Conservation (phyloP, 2,888 invertebrate species). For the Timema podura region DNA sequence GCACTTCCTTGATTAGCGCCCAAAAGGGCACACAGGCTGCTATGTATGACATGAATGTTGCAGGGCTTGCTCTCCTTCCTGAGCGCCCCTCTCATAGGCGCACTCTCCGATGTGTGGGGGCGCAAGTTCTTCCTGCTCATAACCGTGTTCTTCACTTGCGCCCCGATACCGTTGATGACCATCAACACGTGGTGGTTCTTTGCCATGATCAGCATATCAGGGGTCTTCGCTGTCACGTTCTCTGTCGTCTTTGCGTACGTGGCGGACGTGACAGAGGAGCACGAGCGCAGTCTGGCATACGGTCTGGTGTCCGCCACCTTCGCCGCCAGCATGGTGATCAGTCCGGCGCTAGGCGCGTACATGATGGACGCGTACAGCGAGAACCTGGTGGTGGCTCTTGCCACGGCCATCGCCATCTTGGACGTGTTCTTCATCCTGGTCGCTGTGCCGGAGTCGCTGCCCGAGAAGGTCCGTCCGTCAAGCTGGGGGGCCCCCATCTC, state of each 20-base stretch:
- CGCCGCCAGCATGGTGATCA: conserved; percentile 98
- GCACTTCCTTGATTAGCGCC: too few species aligned
- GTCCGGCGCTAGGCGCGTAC: conserved; percentile 92
- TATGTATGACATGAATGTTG: too few species aligned
- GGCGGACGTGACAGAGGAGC: conserved; percentile 97
- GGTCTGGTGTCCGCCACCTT: conserved; percentile 97
- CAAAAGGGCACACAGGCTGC: too few species aligned
- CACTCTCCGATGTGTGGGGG: conserved; percentile 97
- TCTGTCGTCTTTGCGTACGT: conserved; percentile 99
- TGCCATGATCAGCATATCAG: conserved; percentile 97
- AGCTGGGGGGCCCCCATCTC: conserved; percentile 85
- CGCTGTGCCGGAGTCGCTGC: conserved; percentile 96
- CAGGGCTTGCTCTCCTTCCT: conserved; percentile 94
- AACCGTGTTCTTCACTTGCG: conserved; percentile 98
- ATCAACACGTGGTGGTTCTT: conserved; percentile 99
- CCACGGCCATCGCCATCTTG: conserved; percentile 90
- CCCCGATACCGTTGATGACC: conserved; percentile 97
- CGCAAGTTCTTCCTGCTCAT: conserved; percentile 95
- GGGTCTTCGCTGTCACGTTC: conserved; percentile 98
- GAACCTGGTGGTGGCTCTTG: conserved; percentile 86
- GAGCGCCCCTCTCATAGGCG: conserved; percentile 95
- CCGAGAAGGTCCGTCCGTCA: conserved; percentile 81
- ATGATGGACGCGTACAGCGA: conserved; percentile 80
- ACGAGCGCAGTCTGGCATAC: conserved; percentile 91
- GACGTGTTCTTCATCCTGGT: conserved; percentile 98